phyloP scores from a whole-genome alignment of 2,888 invertebrate genomes.

The Gymnoscelis rufifasciata region DNA sequence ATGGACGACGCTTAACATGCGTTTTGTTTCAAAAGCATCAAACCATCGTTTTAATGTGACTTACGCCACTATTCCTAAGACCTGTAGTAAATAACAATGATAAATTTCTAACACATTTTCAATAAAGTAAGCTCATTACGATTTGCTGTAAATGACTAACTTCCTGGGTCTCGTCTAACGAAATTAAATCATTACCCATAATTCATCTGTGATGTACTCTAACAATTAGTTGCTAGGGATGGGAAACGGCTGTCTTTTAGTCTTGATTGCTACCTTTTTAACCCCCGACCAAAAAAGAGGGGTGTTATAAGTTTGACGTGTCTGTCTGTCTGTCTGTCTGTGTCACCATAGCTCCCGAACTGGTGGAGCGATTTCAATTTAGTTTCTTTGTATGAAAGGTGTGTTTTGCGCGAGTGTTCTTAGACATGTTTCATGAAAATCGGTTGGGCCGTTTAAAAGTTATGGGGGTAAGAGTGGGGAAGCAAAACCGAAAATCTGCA shows the following conservation, averaged over 20 bases:
- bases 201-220: constrained; percentile 18
- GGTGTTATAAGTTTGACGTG: too few relatives aligned
- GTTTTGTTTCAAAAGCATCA: constrained; percentile 4
- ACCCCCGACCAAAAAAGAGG: too few relatives aligned
- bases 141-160: constrained; percentile 18
- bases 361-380: too few relatives aligned
- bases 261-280: background rate
- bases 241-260: background rate
- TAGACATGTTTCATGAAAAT: too few relatives aligned
- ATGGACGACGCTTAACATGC: background rate
- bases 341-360: too few relatives aligned
- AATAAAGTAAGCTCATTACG: constrained; percentile 27
- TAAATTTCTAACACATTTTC: constrained; percentile 23
- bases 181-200: constrained; percentile 29
- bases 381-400: too few relatives aligned
- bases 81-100: constrained; percentile 21
- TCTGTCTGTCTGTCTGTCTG: too few relatives aligned
- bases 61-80: constrained; percentile 7
- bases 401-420: too few relatives aligned
- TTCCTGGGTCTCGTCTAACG: constrained; percentile 22
- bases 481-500: too few relatives aligned
- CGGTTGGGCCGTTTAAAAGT: too few relatives aligned
- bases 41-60: constrained; percentile 1
- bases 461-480: too few relatives aligned
- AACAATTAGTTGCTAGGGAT: constrained; percentile 13